A percentile compares a stretch with the other conserved stretches of the same genome.
These are phyloP conservation scores for Heteropelma amictum DNA, from an alignment of 2,888 invertebrate species.

Conservation along the genomic window DNA sequence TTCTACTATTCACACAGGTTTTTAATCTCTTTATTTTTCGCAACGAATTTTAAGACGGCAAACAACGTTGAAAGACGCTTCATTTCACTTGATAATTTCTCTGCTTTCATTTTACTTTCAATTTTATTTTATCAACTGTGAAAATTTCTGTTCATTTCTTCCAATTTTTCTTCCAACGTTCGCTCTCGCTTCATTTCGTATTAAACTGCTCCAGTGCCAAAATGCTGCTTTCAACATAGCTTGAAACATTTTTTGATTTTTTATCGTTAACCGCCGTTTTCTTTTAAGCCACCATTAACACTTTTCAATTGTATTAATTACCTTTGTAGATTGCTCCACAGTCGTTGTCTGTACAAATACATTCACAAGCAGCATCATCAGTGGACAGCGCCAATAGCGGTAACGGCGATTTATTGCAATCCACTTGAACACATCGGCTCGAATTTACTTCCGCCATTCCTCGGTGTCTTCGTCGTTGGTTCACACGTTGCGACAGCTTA, in stretches of 20 bases:
- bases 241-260: too few species aligned
- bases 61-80: neutral
- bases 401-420: conserved; percentile 89
- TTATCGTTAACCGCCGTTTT: too few species aligned
- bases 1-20: conserved; percentile 92
- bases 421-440: conserved; percentile 87
- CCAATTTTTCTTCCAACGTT: too few species aligned
- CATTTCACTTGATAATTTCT: neutral
- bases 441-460: conserved; percentile 86
- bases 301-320: neutral
- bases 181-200: too few species aligned
- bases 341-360: conserved; percentile 86
- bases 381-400: conserved; percentile 93
- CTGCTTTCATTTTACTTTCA: too few species aligned
- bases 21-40: neutral
- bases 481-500: conserved; percentile 88
- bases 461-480: conserved; percentile 87
- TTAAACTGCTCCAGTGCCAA: too few species aligned
- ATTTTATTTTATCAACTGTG: too few species aligned
- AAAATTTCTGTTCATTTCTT: too few species aligned
- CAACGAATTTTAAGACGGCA: neutral
- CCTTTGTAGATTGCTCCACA: conserved; percentile 83
- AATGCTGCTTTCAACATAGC: too few species aligned
- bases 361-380: conserved; percentile 93
- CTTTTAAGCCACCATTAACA: too few species aligned